A percentile compares a stretch with the other conserved stretches of the same genome.
Conservation (phyloP, 37 sponge, comb jelly and placozoan genomes). For the Mnemiopsis leidyi region DNA sequence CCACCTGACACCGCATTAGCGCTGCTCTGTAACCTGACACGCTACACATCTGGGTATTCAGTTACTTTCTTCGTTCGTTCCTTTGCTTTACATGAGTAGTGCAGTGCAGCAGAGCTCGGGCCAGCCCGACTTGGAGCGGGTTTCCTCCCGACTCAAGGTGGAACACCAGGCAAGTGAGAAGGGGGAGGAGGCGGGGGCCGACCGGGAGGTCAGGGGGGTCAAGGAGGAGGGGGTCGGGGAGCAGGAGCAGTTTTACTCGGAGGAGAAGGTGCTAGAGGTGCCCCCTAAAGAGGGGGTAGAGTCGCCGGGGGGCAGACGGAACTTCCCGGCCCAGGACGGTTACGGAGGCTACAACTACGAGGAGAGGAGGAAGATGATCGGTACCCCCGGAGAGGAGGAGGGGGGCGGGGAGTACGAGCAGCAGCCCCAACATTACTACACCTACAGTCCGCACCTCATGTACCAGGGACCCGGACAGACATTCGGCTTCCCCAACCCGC, state of each 20-base stretch:
- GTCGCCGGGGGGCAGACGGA: not conserved
- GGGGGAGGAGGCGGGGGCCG: not conserved
- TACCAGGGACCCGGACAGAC: slow-evolving; percentile 45
- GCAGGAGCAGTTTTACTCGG: not conserved
- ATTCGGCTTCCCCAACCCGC: not conserved
- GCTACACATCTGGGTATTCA: not conserved
- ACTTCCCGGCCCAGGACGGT: not conserved
- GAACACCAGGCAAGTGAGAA: not conserved
- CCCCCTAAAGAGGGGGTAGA: not conserved
- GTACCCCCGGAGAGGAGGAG: not conserved
- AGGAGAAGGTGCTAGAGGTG: not conserved
- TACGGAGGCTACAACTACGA: not conserved
- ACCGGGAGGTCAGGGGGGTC: not conserved
- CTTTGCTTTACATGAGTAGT: not conserved
- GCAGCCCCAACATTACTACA: not conserved
- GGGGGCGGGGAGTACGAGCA: not conserved
- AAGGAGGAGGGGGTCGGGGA: not conserved
- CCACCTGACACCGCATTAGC: slow-evolving; percentile 25
- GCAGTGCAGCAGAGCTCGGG: not conserved
- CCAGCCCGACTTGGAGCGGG: slow-evolving; percentile 58
- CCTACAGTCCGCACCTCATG: slow-evolving; percentile 10
- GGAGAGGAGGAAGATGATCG: not conserved
- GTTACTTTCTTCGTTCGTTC: not conserved
- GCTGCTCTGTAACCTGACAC: not conserved
- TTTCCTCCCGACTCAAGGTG: slow-evolving; percentile 23